Evolutionary conservation across 2,113 vertebrate genomes (phyloP).

Genomic region (Pelecanoides urinatrix): DNA sequence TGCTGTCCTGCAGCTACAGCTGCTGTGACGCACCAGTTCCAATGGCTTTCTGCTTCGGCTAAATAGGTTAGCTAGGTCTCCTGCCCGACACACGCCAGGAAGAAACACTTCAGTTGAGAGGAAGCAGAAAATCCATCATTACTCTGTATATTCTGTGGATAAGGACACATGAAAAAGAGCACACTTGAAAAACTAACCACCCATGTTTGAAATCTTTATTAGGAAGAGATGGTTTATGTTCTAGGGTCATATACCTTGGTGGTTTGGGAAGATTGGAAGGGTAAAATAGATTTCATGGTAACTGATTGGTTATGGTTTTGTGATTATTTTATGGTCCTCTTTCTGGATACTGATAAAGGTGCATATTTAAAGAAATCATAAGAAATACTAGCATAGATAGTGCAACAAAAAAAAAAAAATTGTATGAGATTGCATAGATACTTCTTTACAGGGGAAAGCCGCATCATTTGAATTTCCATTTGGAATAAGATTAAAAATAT

Average conservation of each 20-base stretch:
- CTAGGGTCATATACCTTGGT: neutral
- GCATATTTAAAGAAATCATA: neutral
- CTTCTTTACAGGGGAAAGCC: neutral
- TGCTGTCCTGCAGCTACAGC: neutral
- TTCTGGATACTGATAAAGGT: neutral
- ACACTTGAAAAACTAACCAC: neutral
- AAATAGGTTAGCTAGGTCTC: neutral
- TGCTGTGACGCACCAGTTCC: neutral
- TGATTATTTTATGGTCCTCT: neutral
- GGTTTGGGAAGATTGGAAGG: neutral
- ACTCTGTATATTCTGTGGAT: neutral
- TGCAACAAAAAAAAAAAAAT: no score
- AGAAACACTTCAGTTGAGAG: neutral
- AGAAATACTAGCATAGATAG: neutral
- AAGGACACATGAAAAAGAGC: neutral
- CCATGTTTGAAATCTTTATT: neutral
- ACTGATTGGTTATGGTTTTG: neutral
- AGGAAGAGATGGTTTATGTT: neutral
- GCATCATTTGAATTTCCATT: neutral
- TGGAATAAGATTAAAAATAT: neutral
- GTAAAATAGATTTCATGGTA: neutral
- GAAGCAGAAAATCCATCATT: neutral
- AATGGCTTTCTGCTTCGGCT: neutral
- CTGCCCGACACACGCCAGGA: rapidly evolving
- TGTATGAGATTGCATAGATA: neutral